phyloP scores from a whole-genome alignment of 92 coral and sea anemone species.

The Parazoanthus atlanticus region DNA sequence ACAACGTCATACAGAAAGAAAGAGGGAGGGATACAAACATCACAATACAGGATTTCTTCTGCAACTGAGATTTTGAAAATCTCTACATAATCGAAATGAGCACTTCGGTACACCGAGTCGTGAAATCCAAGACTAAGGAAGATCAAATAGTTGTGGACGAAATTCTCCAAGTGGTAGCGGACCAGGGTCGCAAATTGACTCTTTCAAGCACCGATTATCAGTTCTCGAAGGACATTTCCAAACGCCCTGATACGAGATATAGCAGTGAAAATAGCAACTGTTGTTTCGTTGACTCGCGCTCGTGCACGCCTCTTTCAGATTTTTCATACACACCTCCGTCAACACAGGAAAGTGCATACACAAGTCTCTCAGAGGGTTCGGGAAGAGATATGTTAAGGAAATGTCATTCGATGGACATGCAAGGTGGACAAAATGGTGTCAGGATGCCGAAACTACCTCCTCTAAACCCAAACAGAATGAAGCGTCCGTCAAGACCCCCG shows the following conservation, averaged over 20 bases:
- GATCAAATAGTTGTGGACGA: constrained; percentile 82
- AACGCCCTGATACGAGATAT: constrained; percentile 48
- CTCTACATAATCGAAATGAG: constrained; percentile 4
- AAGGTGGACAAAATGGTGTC: not conserved
- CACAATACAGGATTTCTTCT: not conserved
- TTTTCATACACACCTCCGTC: constrained; percentile 69
- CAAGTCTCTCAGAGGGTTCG: constrained; percentile 57
- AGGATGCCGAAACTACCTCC: constrained; percentile 43
- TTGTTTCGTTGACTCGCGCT: constrained; percentile 61
- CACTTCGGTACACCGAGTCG: constrained; percentile 18
- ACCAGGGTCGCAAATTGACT: constrained; percentile 72
- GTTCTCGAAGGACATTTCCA: constrained; percentile 65
- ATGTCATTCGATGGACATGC: constrained; percentile 26
- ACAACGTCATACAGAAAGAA: not conserved
- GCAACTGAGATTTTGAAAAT: not conserved
- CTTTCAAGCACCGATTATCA: constrained; percentile 83
- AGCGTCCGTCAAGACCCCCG: constrained; percentile 62
- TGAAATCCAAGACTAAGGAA: constrained; percentile 56
- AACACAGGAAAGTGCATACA: constrained; percentile 55
- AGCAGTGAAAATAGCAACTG: constrained; percentile 55
- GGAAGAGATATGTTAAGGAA: constrained; percentile 39
- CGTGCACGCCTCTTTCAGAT: constrained; percentile 58
- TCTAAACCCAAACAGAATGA: constrained; percentile 51
- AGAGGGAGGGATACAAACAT: not conserved
- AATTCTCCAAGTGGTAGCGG: constrained; percentile 79